A percentile compares a stretch with the other conserved stretches of the same genome.
Evolutionary conservation across 2,888 invertebrate species (phyloP).

Genomic region (Cryptocheilus praepositus): DNA sequence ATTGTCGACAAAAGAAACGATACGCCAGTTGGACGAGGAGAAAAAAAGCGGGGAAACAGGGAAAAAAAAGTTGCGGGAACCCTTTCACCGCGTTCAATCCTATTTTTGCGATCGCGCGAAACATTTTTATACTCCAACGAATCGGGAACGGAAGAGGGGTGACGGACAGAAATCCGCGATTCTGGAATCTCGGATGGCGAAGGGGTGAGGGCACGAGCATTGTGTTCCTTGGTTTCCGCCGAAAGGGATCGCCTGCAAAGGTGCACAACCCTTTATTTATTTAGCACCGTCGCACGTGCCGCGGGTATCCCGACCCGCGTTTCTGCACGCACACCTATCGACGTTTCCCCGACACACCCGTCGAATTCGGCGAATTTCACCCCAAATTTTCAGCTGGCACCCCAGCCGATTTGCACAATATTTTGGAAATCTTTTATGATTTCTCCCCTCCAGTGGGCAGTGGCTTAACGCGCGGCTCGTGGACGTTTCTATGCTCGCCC

Average conservation of each 20-base stretch:
- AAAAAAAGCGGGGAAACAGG: slow-evolving; percentile 14
- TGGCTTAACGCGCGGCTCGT: slow-evolving; percentile 53
- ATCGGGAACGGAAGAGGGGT: slow-evolving; percentile 12
- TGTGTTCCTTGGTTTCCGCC: slow-evolving; percentile 31
- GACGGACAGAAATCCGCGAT: slow-evolving; percentile 38
- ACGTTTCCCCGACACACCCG: slow-evolving; percentile 17
- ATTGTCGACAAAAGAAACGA: slow-evolving; percentile 21
- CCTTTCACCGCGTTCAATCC: slow-evolving; percentile 36
- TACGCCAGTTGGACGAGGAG: slow-evolving; percentile 7
- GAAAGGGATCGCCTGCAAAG: slow-evolving; percentile 33
- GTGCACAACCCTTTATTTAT: slow-evolving; percentile 73
- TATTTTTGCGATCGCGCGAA: slow-evolving; percentile 25
- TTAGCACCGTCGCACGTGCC: slow-evolving; percentile 45
- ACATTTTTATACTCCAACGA: slow-evolving; percentile 43
- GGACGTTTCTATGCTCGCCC: slow-evolving; percentile 37
- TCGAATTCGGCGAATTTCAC: slow-evolving; percentile 65
- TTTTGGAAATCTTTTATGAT: slow-evolving; percentile 75
- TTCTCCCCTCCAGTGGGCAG: slow-evolving; percentile 49
- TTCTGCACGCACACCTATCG: slow-evolving; percentile 42
- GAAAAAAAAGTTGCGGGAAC: slow-evolving; percentile 23
- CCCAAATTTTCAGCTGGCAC: slow-evolving; percentile 72
- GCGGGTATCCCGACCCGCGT: slow-evolving; percentile 43
- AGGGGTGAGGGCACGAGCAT: slow-evolving; percentile 46
- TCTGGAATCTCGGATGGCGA: slow-evolving; percentile 38
- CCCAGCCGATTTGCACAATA: slow-evolving; percentile 73